Percentiles rank a stretch among this genome's conserved stretches.
Conservation (phyloP, 1,140 invertebrate species). For the Mycetomoellerius zeteki region DNA sequence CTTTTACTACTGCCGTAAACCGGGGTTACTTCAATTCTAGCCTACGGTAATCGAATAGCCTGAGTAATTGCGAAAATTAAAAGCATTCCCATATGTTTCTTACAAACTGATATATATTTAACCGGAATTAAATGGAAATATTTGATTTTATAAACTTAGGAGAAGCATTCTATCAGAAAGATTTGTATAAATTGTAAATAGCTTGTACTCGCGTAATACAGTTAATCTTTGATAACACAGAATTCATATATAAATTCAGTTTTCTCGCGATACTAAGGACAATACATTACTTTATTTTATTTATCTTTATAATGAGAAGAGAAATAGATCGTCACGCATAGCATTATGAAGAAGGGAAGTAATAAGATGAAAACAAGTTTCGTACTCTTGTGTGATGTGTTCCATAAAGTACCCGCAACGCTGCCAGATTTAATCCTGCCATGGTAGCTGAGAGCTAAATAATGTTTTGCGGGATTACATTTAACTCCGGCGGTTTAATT, state of each 20-base stretch:
- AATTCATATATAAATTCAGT: not conserved
- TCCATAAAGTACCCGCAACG: conserved; percentile 16
- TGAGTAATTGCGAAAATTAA: conserved; percentile 21
- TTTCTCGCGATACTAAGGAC: not conserved
- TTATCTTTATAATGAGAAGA: conserved; percentile 6
- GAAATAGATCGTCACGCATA: not conserved
- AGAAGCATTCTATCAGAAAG: not conserved
- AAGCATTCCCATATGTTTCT: not conserved
- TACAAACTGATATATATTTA: not conserved
- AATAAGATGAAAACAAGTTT: conserved; percentile 43
- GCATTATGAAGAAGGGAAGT: conserved; percentile 14
- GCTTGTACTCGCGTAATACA: not conserved
- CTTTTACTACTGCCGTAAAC: conserved; percentile 42
- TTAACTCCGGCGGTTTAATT: conserved; percentile 56
- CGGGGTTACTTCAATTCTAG: conserved; percentile 20
- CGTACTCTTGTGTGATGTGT: conserved; percentile 20
- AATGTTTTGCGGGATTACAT: conserved; percentile 57
- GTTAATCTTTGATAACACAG: not conserved
- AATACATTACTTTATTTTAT: not conserved
- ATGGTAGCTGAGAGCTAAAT: conserved; percentile 55
- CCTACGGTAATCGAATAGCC: not conserved
- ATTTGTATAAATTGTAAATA: not conserved
- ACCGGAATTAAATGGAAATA: not conserved
- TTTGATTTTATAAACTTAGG: not conserved
- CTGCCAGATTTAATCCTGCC: conserved; percentile 45